Evolutionary conservation across 2,888 invertebrate genomes (phyloP), one percentile per base, ranked within the genome.

Genomic region (Alcis repandata): DNA sequence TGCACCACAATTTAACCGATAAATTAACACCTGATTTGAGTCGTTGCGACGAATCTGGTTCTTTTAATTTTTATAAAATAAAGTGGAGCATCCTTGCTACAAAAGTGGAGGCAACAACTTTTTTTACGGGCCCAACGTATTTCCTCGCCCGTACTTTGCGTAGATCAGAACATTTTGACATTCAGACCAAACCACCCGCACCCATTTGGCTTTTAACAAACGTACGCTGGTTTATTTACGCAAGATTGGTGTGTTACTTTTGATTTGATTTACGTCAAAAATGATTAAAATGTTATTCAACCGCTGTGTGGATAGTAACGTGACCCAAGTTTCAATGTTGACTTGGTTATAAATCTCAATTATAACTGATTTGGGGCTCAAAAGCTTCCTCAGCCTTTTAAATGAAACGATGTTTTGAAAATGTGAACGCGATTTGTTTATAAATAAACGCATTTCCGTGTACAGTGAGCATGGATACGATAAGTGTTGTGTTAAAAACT

Each of bases 91-190:
- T 72, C 77, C 68, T 74, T 60, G 78, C 67, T 74, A 81, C 79
- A 76, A 82, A 84, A 86, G 84, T 86, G 82, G 88, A 85, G 86
- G 86, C 87, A 86, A 87, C 91, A 80, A 86, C 87, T 91, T 92
- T 93, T 90, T 92, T 89, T 90, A 85, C 83, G 76, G 75, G 79
- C 83, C 85, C 89, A 88, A 89, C 90, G 88, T 89, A 89, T 88
- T 86, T 90, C 88, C 85, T 83, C 86, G 87, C 84, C 90, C 89
- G 86, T 79, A 86, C 86, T 80, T 69, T 76, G 70, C 75, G 72
- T n/a, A n/a, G n/a, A n/a, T n/a, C n/a, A n/a, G n/a, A n/a, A n/a
- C n/a, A n/a, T n/a, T n/a, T n/a, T n/a, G n/a, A n/a, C n/a, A n/a
- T n/a, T n/a, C n/a, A n/a, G n/a, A n/a, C n/a, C n/a, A n/a, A n/a